Evolutionary conservation across 2,888 invertebrate genomes (phyloP).

Genomic region (Smittia aterrima): DNA sequence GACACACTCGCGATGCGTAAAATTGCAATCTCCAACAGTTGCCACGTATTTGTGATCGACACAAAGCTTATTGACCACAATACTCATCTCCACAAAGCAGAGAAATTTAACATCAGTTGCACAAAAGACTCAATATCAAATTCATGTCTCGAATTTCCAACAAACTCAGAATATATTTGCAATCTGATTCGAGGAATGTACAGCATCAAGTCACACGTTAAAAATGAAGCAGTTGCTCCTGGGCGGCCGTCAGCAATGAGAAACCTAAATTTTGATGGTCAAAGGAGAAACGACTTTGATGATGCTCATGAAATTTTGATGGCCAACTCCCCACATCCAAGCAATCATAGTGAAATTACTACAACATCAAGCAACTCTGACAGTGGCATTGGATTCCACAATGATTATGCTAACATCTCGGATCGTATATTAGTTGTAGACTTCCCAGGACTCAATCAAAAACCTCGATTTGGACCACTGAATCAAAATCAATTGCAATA

Average conservation of each 20-base stretch:
- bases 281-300: constrained; percentile 1
- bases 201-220: constrained; percentile 59
- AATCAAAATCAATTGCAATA: constrained; percentile 41
- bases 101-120: constrained; percentile 81
- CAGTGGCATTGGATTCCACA: constrained; percentile 91
- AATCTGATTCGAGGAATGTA: constrained; percentile 72
- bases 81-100: constrained; percentile 75
- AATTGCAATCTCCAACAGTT: constrained; percentile 75
- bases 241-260: constrained; percentile 9
- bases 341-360: constrained; percentile 75
- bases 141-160: constrained; percentile 85
- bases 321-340: constrained; percentile 81
- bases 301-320: constrained; percentile 43
- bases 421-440: constrained; percentile 78
- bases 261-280: constrained; percentile 21
- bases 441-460: constrained; percentile 57
- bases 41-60: constrained; percentile 93
- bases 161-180: constrained; percentile 74
- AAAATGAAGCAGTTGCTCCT: constrained; percentile 24
- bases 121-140: constrained; percentile 75
- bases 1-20: constrained; percentile 43
- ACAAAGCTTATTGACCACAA: constrained; percentile 80
- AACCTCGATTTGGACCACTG: constrained; percentile 43
- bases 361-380: constrained; percentile 90
- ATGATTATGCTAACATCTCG: constrained; percentile 80